These are phyloP conservation scores for Trichopria drosophilae DNA, from an alignment of 2,888 invertebrate species.

Conservation along the genomic window DNA sequence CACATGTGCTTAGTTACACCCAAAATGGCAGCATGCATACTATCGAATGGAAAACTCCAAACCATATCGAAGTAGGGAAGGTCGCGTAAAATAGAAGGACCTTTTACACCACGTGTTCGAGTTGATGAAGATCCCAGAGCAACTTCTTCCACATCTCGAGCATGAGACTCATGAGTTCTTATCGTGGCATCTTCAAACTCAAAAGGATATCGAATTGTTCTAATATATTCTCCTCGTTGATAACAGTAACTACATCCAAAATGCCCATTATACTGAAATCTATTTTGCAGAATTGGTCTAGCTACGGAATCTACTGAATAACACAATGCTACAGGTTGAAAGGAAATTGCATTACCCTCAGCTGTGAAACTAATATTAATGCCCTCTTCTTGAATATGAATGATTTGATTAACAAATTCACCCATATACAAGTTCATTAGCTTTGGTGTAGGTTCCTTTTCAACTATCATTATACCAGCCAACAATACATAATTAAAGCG, in stretches of 20 bases:
- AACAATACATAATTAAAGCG: slow-evolving; percentile 17
- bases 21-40: too few relatives aligned
- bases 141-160: background rate
- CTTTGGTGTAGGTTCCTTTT: slow-evolving; percentile 10
- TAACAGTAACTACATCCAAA: slow-evolving; percentile 32
- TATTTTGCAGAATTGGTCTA: slow-evolving; percentile 22
- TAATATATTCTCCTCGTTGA: slow-evolving; percentile 5
- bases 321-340: slow-evolving; percentile 18
- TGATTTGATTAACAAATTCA: slow-evolving; percentile 12
- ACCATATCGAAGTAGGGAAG: background rate
- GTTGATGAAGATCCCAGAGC: too few relatives aligned
- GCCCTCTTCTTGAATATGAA: slow-evolving; percentile 12
- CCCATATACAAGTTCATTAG: slow-evolving; percentile 24
- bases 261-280: slow-evolving; percentile 25
- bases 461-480: slow-evolving; percentile 18
- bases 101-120: background rate
- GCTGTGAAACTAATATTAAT: slow-evolving; percentile 5
- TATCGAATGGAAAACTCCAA: background rate
- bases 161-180: background rate
- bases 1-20: too few relatives aligned
- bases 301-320: slow-evolving; percentile 28
- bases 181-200: background rate
- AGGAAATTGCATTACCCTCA: slow-evolving; percentile 8
- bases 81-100: background rate
- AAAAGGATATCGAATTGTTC: background rate